Base-by-base conservation (phyloP, 2,113 vertebrate species). In the Butorides virescens region DNA sequence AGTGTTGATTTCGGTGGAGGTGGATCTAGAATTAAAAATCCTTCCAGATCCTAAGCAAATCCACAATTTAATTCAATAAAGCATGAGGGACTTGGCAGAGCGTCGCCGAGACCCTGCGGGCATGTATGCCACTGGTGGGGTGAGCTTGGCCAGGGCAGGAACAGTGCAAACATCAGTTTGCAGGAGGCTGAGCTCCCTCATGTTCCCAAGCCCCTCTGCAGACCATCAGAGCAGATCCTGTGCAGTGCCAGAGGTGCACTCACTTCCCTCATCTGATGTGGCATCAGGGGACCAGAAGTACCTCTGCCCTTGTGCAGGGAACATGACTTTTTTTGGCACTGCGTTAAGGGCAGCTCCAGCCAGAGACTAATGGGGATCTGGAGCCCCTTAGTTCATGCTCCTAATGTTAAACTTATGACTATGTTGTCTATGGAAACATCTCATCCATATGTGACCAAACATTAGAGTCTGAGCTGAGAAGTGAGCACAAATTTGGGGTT, bases 41-140 rank as follows among this genome's bases (percentile, higher is more conserved):
- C 37, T 83, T 72, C 49, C 37, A 62, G 47, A 39, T 49, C 11
- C 37, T 46, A 37, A 72, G n/a, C 16, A 77, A 82, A 67, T 42
- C 13, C 61, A 63, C 10, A 25, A 12, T n/a, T 32, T 67, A 66
- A 72, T 67, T 61, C 86, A 36, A 27, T 67, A 39, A 70, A 50
- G 66, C 9, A 44, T 16, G 0, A 73, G 76, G 18, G 61, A 46
- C 23, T 87, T 5, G 1, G 25, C 66, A 56, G 81, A 81, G n/a
- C 11, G 1, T 26, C 3, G 0, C 72, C 1, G 1, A 18, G 37
- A 67, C 22, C 10, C 39, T 67, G 26, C 47, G 58, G 42, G 13
- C 29, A 10, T 5, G 15, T 36, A 29, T 26, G 14, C 13, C 73
- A 50, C 55, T 26, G 34, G 19, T 23, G 37, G 29, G 25, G 37